Base-by-base conservation (phyloP, 1,140 invertebrate genomes). In the Gryllus bimaculatus region DNA sequence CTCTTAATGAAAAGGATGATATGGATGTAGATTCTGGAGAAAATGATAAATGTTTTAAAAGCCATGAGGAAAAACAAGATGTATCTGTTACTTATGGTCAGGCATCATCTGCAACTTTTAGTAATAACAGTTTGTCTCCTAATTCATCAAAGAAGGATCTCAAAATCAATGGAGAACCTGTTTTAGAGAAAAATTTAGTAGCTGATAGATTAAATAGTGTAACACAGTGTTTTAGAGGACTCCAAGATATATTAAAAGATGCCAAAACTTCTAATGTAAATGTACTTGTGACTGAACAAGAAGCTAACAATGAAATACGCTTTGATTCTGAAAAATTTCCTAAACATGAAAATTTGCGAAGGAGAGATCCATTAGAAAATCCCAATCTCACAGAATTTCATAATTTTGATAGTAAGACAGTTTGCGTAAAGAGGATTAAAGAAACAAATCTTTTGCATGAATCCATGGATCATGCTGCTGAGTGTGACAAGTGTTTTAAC, bases 321-420 rank as follows among this genome's bases (percentile, higher is more conserved):
- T 90, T 89, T 78, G 90, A 92, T 83, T 91, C 90, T 0, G 90
- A 91, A 80, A 92, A 92, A 81, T 92, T 89, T 85, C 88, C 90
- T 0, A 86, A 85, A 80, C 86, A 86, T 79, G 88, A 87, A 26
- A 84, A 83, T 80, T 81, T 83, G 21, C 83, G 85, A 12, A 80
- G 85, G 76, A 84, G 82, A 79, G 84, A 85, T 76, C 80, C 83
- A 21, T 79, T 87, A 21, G 85, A 86, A 48, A 88, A 87, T 82
- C 82, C 85, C 0, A 87, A 87, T 82, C 78, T 87, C 10, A 86
- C 83, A 13, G 85, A 87, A 66, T 86, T 85, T 82, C 86, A 87
- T 76, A 85, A 88, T 80, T 87, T 87, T 80, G 86, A 87, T 76
- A 85, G 85, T 80, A 88, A 88, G 81, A 85, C 79, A 15, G 81